Conservation (phyloP, 2,797 vertebrate genomes). For the Malurus splendens region DNA sequence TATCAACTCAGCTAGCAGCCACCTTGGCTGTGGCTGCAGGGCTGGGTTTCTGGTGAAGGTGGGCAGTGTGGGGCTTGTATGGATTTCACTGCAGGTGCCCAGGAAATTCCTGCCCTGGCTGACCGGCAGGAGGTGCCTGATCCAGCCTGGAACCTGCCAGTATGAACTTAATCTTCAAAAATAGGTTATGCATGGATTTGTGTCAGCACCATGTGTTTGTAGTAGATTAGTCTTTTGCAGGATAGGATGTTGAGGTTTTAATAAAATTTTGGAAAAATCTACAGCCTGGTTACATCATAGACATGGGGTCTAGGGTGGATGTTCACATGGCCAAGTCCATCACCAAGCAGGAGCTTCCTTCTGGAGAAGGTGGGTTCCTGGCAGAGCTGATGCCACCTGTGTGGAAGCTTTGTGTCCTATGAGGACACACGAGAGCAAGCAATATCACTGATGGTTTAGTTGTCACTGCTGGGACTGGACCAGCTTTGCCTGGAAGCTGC, state of each 20-base stretch:
- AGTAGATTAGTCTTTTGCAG: neutral
- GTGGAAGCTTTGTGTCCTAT: neutral
- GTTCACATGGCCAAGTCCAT: neutral
- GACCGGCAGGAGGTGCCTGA: neutral
- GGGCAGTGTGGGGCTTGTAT: rapidly evolving
- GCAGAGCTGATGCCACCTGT: neutral
- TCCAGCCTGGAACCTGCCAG: neutral
- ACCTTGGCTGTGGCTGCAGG: rapidly evolving
- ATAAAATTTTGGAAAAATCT: neutral
- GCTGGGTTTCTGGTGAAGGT: neutral
- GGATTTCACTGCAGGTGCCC: neutral
- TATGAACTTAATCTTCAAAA: neutral
- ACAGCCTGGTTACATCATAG: neutral
- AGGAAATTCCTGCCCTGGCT: neutral
- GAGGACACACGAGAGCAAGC: neutral
- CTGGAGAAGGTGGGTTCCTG: neutral
- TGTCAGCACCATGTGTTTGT: neutral
- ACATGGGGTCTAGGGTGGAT: no score
- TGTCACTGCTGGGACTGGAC: neutral
- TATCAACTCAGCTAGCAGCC: neutral
- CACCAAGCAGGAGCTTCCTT: neutral
- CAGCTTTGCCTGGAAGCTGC: neutral
- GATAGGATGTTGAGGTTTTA: neutral
- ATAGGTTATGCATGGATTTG: neutral
- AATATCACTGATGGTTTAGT: neutral